Base-by-base conservation (phyloP, 2,888 invertebrate genomes). In the Nesidiocoris tenuis region DNA sequence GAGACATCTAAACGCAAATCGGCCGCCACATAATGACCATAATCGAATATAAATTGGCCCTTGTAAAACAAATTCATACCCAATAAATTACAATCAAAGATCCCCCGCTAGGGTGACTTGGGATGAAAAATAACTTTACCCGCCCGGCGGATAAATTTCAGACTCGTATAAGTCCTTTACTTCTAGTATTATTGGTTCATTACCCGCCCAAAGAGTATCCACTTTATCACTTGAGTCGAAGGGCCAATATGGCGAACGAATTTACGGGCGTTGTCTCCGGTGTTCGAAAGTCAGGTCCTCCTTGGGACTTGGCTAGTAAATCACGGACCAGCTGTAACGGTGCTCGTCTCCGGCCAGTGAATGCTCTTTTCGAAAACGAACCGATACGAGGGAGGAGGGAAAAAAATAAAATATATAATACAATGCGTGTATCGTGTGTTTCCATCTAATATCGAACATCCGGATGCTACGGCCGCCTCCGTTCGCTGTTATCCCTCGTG, bases 1-100 rank as follows among this genome's bases (percentile, higher is more conserved):
- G 39, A 39, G 39, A 39, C 39, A 39, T 39, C 39, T 12, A 39
- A 65, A 24, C 18, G 65, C 65, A 65, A 39, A 65, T 65, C 65
- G 18, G 65, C 39, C 54, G 7, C 39, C 39, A 12, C 39, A 39
- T 65, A 65, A 65, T 65, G 65, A 39, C n/a, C 39, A 17, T 19
- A 65, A 65, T 65, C 65, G 54, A 65, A 39, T 39, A 39, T 39
- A 39, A 39, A 39, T 39, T 39, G 39, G 39, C 39, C 39, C 39
- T 39, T 39, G 39, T 39, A 39, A 39, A 39, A 39, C 39, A 39
- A 39, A 39, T 39, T 39, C 39, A 12, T 39, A 39, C 39, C 39
- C 39, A 39, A 39, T 39, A 39, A 39, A 39, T 39, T 39, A 39
- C 39, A 39, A 39, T 39, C 39, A 39, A 12, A 39, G 39, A 39